Evolutionary conservation across 2,888 invertebrate genomes (phyloP), one percentile per base, ranked within the genome.

Genomic region (Lottia gigantea): DNA sequence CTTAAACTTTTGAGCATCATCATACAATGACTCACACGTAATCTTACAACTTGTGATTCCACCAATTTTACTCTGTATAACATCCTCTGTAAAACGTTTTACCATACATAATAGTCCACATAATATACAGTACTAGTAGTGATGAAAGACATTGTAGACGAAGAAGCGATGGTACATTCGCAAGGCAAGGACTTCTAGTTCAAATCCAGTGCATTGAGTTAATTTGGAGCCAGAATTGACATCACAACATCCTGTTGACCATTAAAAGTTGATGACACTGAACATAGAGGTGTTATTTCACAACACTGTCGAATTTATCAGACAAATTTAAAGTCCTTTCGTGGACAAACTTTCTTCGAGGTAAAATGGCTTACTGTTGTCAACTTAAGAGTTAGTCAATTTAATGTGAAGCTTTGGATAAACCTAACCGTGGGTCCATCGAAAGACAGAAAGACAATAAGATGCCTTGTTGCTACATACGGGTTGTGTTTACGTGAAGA

Each of bases 321-420:
- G 55, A 23, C 55, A 55, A 55, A 55, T 55, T 55, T 55, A 55
- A 55, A 23, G 23, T 55, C 14, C 55, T 23, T 55, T 55, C 55
- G 11, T 23, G 14, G 55, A 23, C 55, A 55, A 55, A 55, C 55
- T 55, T 55, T 19, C 19, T 55, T 55, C 55, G 19, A 23, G 19
- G 55, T 19, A 55, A 19, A 55, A 23, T 19, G 55, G 55, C 19
- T 23, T 55, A 19, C 19, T 12, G 23, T 55, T 55, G 55, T 55
- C 55, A 55, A 23, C 55, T 55, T 23, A 12, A 23, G 11, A 19
- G 55, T 55, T 55, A 55, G 55, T 55, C 55, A 55, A 55, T 55
- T 55, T 55, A 55, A 55, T 23, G 19, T 23, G 55, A 23, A 55
- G 8, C 55, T 55, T 55, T 55, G 23, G 23, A 23, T 55, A 55